phyloP scores from a whole-genome alignment of 2,888 invertebrate genomes.

The Mylabris sibirica region DNA sequence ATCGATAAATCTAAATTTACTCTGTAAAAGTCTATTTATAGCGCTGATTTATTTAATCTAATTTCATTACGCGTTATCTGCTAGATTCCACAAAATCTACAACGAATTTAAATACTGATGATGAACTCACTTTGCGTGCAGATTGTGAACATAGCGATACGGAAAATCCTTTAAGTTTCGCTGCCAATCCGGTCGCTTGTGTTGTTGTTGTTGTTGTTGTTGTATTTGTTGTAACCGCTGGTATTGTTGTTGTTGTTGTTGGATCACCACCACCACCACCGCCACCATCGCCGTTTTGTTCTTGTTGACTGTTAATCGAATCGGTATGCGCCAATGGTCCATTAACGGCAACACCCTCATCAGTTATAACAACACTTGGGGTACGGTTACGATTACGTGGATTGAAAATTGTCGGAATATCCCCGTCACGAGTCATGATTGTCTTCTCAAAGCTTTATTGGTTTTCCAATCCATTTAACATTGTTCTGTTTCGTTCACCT shows the following conservation, averaged over 20 bases:
- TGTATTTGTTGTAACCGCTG: constrained; percentile 49
- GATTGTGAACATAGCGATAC: constrained; percentile 82
- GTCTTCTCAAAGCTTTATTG: constrained; percentile 19
- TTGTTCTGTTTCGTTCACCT: constrained; percentile 19
- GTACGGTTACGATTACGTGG: constrained; percentile 62
- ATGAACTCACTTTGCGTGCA: constrained; percentile 75
- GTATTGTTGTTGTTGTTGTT: constrained; percentile 56
- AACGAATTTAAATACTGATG: background rate
- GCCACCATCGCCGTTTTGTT: constrained; percentile 23
- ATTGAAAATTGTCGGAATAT: constrained; percentile 83
- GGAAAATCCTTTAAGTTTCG: constrained; percentile 67
- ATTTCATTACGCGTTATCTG: background rate
- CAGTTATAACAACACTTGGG: constrained; percentile 58
- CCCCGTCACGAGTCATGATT: constrained; percentile 74
- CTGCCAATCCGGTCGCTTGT: constrained; percentile 61
- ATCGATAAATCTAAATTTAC: background rate
- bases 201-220: constrained; percentile 59
- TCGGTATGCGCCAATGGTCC: constrained; percentile 58
- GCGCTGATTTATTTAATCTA: background rate
- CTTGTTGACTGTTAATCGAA: constrained; percentile 55
- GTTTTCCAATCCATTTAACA: constrained; percentile 24
- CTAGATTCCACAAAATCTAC: background rate
- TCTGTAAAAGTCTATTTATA: background rate
- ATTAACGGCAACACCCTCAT: constrained; percentile 55
- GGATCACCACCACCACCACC: constrained; percentile 52